These are phyloP conservation scores for Hoplias malabaricus DNA, from an alignment of 2,113 vertebrate species.

Conservation along the genomic window DNA sequence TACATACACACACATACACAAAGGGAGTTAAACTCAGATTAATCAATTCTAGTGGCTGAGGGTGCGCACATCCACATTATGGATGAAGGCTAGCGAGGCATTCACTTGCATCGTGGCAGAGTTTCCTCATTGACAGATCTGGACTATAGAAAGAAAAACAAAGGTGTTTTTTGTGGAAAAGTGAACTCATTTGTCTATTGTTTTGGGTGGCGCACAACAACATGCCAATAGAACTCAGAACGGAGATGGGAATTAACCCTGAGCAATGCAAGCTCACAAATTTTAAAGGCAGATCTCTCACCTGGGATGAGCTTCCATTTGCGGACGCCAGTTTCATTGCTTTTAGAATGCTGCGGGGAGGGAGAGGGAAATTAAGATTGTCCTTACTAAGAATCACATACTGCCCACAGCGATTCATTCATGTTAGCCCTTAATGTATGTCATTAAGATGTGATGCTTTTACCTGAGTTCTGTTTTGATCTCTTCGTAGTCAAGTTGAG, in stretches of 20 bases:
- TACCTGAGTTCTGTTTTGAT: constrained; percentile 98
- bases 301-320: constrained; percentile 86
- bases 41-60: constrained; percentile 55
- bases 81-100: constrained; percentile 52
- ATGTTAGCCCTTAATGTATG: too few relatives aligned
- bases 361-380: constrained; percentile 27
- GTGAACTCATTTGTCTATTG: constrained; percentile 5
- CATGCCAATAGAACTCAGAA: background rate
- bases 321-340: constrained; percentile 90
- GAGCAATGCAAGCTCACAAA: background rate
- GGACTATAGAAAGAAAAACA: constrained; percentile 41
- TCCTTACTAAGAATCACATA: background rate
- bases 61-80: constrained; percentile 54
- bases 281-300: constrained; percentile 59
- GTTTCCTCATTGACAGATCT: constrained; percentile 49
- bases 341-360: constrained; percentile 87
- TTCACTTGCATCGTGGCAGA: constrained; percentile 49
- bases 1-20: background rate
- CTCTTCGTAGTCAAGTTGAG: constrained; percentile 94
- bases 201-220: constrained; percentile 16
- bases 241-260: background rate
- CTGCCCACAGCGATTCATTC: background rate
- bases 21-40: constrained; percentile 53
- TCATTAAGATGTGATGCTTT: too few relatives aligned
- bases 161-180: constrained; percentile 32